A percentile compares a stretch with the other conserved stretches of the same genome.
Evolutionary conservation across 2,888 invertebrate species (phyloP).

Genomic region (Darwinula stevensoni): DNA sequence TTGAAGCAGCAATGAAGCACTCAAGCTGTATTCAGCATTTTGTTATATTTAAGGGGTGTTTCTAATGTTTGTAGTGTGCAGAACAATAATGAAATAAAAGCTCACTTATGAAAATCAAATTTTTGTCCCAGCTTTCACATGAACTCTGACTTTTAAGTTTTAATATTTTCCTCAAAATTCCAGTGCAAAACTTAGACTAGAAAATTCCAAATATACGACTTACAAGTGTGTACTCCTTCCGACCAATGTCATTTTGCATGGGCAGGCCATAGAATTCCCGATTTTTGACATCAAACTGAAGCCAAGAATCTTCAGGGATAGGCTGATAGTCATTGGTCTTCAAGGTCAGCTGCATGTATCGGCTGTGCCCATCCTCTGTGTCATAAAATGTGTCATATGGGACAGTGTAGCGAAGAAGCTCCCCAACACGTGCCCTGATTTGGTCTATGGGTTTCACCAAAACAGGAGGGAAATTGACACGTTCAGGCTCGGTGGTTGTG

Average conservation of each 20-base stretch:
- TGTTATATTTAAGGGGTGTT: no score
- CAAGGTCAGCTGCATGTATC: conserved; percentile 36
- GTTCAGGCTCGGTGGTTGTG: background rate
- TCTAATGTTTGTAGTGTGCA: no score
- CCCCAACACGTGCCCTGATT: conserved; percentile 49
- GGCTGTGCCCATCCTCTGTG: conserved; percentile 46
- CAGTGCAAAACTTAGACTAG: no score
- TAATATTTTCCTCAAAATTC: no score
- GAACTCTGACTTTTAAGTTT: no score
- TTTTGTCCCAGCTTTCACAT: no score
- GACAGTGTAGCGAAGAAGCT: conserved; percentile 45
- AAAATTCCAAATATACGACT: no score
- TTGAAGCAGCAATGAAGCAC: no score
- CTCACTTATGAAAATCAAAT: no score
- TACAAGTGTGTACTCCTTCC: conserved; percentile 43
- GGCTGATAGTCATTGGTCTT: conserved; percentile 33
- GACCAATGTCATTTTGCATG: conserved; percentile 33
- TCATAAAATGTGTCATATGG: conserved; percentile 69
- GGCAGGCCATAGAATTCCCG: conserved; percentile 71
- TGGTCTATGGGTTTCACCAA: conserved; percentile 57
- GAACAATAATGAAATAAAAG: no score
- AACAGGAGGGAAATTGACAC: conserved; percentile 30
- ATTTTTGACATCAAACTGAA: conserved; percentile 61
- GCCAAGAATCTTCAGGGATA: conserved; percentile 39
- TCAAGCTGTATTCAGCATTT: no score